Conservation (phyloP, 2,888 invertebrate genomes). For the Halocaridina rubra region DNA sequence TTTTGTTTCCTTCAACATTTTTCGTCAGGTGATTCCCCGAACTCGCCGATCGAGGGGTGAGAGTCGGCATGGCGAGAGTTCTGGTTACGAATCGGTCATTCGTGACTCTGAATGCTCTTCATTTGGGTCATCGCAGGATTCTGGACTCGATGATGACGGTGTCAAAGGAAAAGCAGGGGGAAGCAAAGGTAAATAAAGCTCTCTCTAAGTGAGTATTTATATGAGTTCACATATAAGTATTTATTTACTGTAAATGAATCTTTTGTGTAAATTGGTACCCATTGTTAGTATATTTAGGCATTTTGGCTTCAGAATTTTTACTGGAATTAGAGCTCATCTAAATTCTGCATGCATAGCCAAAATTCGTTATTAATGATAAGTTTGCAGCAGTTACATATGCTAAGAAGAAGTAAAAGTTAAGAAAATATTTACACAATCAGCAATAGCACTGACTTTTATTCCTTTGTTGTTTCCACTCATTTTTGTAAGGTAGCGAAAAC, state of each 20-base stretch:
- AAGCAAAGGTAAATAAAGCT: slow-evolving; percentile 9
- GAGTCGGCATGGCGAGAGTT: slow-evolving; percentile 79
- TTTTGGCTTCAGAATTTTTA: no score
- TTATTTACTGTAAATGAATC: background rate
- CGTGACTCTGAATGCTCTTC: slow-evolving; percentile 86
- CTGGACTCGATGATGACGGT: slow-evolving; percentile 65
- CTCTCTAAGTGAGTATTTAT: background rate
- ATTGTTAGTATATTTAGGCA: no score
- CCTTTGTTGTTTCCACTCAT: slow-evolving; percentile 25
- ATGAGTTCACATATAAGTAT: background rate
- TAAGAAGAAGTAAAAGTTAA: no score
- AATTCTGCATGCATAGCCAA: no score
- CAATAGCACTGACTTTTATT: no score
- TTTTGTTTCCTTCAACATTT: background rate
- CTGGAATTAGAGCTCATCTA: no score
- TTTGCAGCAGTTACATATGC: no score
- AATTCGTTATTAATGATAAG: no score
- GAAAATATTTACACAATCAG: no score
- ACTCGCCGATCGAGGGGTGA: slow-evolving; percentile 46
- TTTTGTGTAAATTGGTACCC: no score
- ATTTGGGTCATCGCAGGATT: slow-evolving; percentile 77
- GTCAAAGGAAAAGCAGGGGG: slow-evolving; percentile 51
- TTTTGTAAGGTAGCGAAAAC: slow-evolving; percentile 55
- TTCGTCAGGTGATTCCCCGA: slow-evolving; percentile 47
- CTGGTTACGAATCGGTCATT: slow-evolving; percentile 90